Conservation (phyloP, 2,113 vertebrate genomes). For the Brachyistius frenatus region DNA sequence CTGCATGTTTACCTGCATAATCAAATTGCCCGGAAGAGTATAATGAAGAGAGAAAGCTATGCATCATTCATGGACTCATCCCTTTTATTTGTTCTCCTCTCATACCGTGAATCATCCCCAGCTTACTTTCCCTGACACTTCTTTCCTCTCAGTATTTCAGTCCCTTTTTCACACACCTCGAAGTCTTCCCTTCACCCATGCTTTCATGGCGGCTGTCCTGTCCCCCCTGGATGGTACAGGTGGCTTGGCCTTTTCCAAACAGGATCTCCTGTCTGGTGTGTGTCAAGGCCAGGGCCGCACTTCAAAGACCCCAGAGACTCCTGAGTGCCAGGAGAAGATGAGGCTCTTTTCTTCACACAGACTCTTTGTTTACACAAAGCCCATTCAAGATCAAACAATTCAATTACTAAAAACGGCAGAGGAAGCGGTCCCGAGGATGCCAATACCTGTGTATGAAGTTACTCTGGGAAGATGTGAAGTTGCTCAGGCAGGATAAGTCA, state of each 20-base stretch:
- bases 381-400: slow-evolving; percentile 59
- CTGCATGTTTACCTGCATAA: slow-evolving; percentile 63
- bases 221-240: slow-evolving; percentile 5
- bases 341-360: slow-evolving; percentile 18
- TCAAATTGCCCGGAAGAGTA: slow-evolving; percentile 42
- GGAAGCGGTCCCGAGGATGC: slow-evolving; percentile 6
- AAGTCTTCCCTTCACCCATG: not conserved
- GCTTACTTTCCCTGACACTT: slow-evolving; percentile 12
- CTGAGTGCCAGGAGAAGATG: slow-evolving; percentile 4
- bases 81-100: slow-evolving; percentile 47
- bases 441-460: slow-evolving; percentile 7
- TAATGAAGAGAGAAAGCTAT: slow-evolving; percentile 40
- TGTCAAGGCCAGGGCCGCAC: slow-evolving; percentile 4
- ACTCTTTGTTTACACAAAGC: slow-evolving; percentile 47
- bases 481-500: slow-evolving; percentile 13
- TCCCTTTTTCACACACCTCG: slow-evolving; percentile 1
- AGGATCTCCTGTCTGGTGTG: slow-evolving; percentile 30
- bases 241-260: slow-evolving; percentile 45
- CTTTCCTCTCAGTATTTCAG: not conserved
- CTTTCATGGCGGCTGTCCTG: not conserved
- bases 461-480: slow-evolving; percentile 7
- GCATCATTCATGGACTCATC: slow-evolving; percentile 65
- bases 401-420: slow-evolving; percentile 45
- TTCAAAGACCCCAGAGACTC: slow-evolving; percentile 57
- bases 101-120: slow-evolving; percentile 3